A percentile compares a stretch with the other conserved stretches of the same genome.
phyloP scores from a whole-genome alignment of 2,888 invertebrate species.

The Apamea crenata region DNA sequence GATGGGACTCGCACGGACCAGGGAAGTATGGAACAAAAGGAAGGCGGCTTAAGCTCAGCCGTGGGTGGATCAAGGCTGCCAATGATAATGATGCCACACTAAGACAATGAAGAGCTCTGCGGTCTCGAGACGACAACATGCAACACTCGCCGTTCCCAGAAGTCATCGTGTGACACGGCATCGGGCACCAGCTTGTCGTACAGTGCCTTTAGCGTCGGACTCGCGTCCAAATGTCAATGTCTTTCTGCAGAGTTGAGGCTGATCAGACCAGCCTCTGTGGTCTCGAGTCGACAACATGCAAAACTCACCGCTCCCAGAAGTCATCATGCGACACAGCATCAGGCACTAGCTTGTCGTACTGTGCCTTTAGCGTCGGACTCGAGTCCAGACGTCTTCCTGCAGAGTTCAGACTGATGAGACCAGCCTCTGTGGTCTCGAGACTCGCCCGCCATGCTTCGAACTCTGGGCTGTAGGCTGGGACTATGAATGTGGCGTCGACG shows the following conservation, averaged over 20 bases:
- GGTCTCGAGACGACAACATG: not conserved
- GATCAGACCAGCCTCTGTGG: not conserved
- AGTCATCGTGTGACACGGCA: not conserved
- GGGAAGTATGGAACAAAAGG: not conserved
- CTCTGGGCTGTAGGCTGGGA: conserved; percentile 91
- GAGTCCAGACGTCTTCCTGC: conserved; percentile 76
- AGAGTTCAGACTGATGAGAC: conserved; percentile 71
- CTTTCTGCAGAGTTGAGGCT: not conserved
- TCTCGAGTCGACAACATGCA: not conserved
- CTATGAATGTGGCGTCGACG: conserved; percentile 93
- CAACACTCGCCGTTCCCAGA: not conserved
- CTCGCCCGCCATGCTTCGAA: conserved; percentile 86
- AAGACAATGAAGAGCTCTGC: not conserved
- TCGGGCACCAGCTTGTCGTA: not conserved
- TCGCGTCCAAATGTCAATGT: too few relatives aligned
- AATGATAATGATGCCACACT: not conserved
- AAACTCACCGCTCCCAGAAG: conserved; percentile 94
- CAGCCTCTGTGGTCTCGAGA: conserved; percentile 74
- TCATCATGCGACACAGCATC: conserved; percentile 92
- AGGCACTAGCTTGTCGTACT: conserved; percentile 93
- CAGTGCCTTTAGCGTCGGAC: too few relatives aligned
- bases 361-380: conserved; percentile 88
- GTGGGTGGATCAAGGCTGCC: not conserved
- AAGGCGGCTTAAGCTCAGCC: not conserved
- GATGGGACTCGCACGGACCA: not conserved